Conservation (phyloP, 2,888 invertebrate genomes). For the Pycnomerus fuliginosus region DNA sequence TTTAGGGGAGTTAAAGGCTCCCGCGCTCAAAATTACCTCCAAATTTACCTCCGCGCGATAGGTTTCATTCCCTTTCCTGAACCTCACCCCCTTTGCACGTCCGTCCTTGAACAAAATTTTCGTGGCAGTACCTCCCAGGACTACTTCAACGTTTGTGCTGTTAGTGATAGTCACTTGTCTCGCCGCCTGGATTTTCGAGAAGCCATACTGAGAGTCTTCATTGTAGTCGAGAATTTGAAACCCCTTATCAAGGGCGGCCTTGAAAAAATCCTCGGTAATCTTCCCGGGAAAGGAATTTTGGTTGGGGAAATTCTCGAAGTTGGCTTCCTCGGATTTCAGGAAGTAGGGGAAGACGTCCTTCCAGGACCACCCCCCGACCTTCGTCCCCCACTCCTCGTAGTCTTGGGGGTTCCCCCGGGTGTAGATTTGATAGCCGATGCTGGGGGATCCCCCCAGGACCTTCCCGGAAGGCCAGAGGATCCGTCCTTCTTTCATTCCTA, state of each 20-base stretch:
- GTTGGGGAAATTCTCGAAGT: slow-evolving; percentile 29
- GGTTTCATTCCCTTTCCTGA: slow-evolving; percentile 32
- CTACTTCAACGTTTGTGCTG: slow-evolving; percentile 60
- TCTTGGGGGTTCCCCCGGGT: slow-evolving; percentile 63
- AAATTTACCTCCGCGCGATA: slow-evolving; percentile 53
- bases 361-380: slow-evolving; percentile 60
- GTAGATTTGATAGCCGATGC: slow-evolving; percentile 55
- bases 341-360: slow-evolving; percentile 60
- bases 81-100: slow-evolving; percentile 54
- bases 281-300: slow-evolving; percentile 57
- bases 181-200: slow-evolving; percentile 54
- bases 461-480: slow-evolving; percentile 56
- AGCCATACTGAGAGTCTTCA: slow-evolving; percentile 46
- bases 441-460: slow-evolving; percentile 56
- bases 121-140: slow-evolving; percentile 57
- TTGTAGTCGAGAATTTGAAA: slow-evolving; percentile 51
- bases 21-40: slow-evolving; percentile 70
- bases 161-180: slow-evolving; percentile 58
- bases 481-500: slow-evolving; percentile 35
- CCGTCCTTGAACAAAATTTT: slow-evolving; percentile 54
- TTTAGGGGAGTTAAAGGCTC: slow-evolving; percentile 81
- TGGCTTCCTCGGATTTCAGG: slow-evolving; percentile 61
- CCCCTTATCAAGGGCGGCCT: slow-evolving; percentile 60
- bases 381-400: slow-evolving; percentile 69
- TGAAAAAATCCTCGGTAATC: slow-evolving; percentile 66